These are phyloP conservation scores for Drosophila busckii DNA, from an alignment of 1,140 invertebrate species.

Conservation along the genomic window DNA sequence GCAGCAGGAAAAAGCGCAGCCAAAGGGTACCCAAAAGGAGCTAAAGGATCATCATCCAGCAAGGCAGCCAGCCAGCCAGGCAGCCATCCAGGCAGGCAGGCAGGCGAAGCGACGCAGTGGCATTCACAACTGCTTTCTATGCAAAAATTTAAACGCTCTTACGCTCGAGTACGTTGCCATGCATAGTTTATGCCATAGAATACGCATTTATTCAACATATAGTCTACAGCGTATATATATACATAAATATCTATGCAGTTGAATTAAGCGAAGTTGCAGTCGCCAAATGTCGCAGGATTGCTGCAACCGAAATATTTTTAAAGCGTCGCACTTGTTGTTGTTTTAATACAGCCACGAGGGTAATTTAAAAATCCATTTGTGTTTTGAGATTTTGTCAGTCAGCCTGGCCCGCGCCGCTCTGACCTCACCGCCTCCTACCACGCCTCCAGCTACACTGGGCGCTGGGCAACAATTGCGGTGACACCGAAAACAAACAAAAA, in stretches of 20 bases:
- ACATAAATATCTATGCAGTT: constrained; percentile 13
- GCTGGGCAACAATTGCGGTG: constrained; percentile 61
- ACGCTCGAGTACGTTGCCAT: background rate
- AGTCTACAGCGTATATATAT: constrained; percentile 6
- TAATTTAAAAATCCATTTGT: constrained; percentile 77
- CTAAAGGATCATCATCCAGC: background rate
- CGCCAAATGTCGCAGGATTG: background rate
- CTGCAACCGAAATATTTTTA: constrained; percentile 17
- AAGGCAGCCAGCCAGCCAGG: background rate
- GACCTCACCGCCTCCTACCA: background rate
- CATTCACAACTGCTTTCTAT: constrained; percentile 4
- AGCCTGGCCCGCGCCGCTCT: constrained; percentile 6
- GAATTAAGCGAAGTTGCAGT: constrained; percentile 58
- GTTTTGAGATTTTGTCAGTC: constrained; percentile 62
- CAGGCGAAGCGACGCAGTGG: background rate
- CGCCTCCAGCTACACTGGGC: constrained; percentile 13
- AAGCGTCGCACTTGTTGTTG: background rate
- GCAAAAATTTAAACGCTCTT: constrained; percentile 16
- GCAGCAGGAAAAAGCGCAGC: constrained; percentile 48
- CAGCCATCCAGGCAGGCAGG: constrained; percentile 25
- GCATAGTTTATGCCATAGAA: background rate
- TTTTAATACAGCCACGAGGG: constrained; percentile 55
- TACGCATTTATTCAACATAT: constrained; percentile 2
- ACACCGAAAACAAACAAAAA: constrained; percentile 13
- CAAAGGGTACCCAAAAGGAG: constrained; percentile 34